Evolutionary conservation across 2,888 invertebrate species (phyloP), one percentile per base, ranked within the genome.

Genomic region (Melitaea athalia): DNA sequence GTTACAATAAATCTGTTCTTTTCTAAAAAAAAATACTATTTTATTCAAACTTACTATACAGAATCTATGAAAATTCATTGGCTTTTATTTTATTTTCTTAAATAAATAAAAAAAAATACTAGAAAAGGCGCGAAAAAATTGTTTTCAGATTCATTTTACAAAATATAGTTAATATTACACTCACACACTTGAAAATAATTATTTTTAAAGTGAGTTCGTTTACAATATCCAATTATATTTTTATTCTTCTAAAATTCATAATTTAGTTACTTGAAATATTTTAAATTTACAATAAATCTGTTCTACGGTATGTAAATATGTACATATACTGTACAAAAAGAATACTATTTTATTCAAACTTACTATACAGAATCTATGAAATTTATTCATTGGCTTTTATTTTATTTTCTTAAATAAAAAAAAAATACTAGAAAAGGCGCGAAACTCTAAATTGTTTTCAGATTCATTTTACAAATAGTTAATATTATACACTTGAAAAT

Each of bases 91-190:
- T 52, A n/a, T 38, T 57, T 57, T 14, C 15, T 57, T 31, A 10
- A 14, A 5, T n/a, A 14, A 38, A n/a, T n/a, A n/a, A 33, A 0
- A 57, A 14, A 38, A 33, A 0, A 57, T 38, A 31, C 4, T 3
- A 3, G n/a, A 15, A 52, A 52, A 60, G 33, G 65, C 65, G 65
- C 60, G 65, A 65, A 65, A 65, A 15, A 53, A 60, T 33, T 38
- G 15, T 57, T 42, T 42, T 57, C 11, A 38, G 38, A 10, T 11
- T n/a, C 5, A 5, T 49, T 14, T 49, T 5, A 49, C 47, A 49
- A 14, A n/a, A n/a, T n/a, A 4, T n/a, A 45, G 14, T 5, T 45
- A 11, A 5, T 49, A 49, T n/a, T n/a, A n/a, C n/a, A n/a, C n/a
- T n/a, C n/a, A n/a, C n/a, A 49, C 47, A 49, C 4, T n/a, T 47